Percentiles rank a stretch among this genome's conserved stretches.
Evolutionary conservation across 2,797 vertebrate species (phyloP).

Genomic region (Gadopsis bispinosus): DNA sequence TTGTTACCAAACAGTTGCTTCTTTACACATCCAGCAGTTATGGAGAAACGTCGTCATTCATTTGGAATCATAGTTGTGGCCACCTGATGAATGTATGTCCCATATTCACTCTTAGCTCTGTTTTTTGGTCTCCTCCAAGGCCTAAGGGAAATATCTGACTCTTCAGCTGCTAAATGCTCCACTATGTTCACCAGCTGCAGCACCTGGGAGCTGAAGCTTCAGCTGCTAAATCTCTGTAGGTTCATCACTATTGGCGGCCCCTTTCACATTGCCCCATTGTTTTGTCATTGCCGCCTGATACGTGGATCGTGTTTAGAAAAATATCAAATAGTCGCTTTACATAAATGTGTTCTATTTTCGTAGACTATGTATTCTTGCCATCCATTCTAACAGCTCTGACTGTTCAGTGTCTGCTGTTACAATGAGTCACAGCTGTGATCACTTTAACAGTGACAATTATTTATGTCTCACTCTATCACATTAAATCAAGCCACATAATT

Average conservation of each 20-base stretch:
- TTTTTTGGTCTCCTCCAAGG: too few relatives aligned
- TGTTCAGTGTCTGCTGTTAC: neutral
- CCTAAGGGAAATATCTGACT: too few relatives aligned
- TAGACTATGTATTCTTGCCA: neutral
- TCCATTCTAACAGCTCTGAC: constrained; percentile 1
- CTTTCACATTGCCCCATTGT: neutral
- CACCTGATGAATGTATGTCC: neutral
- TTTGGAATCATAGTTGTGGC: too few relatives aligned
- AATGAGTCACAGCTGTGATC: constrained; percentile 20
- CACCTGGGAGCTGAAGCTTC: neutral
- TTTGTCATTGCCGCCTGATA: neutral
- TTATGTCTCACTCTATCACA: constrained; percentile 24
- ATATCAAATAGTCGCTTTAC: neutral
- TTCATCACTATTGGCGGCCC: neutral
- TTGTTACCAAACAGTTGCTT: too few relatives aligned
- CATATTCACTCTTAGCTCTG: too few relatives aligned
- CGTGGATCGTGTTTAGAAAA: neutral
- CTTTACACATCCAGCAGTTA: too few relatives aligned
- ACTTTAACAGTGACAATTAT: constrained; percentile 31
- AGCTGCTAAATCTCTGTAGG: neutral
- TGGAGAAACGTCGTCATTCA: too few relatives aligned
- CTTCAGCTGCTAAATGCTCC: too few relatives aligned
- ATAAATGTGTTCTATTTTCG: neutral
- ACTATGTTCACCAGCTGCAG: too few relatives aligned
- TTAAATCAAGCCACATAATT: constrained; percentile 42